Evolutionary conservation across 2,797 vertebrate species (phyloP), one percentile per base, ranked within the genome.

Genomic region (Sebastes kiyomatsui): DNA sequence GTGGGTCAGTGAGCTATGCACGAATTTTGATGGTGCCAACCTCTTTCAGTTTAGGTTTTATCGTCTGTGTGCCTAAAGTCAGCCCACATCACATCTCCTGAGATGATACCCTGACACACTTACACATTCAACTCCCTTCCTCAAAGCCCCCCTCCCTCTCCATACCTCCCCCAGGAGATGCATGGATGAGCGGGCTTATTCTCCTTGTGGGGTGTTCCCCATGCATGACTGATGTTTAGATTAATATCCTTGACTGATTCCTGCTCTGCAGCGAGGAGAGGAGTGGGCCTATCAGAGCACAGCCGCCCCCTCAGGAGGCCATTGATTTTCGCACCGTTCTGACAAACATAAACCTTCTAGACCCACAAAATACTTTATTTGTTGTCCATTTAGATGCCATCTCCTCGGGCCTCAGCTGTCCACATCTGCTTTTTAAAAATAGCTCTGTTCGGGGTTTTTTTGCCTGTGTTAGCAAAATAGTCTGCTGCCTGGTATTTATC

Each of bases 181-280:
- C 90, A 93, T 86, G 92, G 94, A 92, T 94, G 94, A 93, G 90
- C 90, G 90, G 62, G 83, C 88, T 88, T 79, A 92, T 92, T 95
- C 93, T 95, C 92, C 94, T 94, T n/a, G 52, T 93, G 93, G 94
- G 93, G 92, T 93, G 91, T 90, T 94, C 90, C 87, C 84, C 93
- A 94, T 93, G 93, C 95, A 95, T 95, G 93, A 94, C 93, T 94
- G 94, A 95, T 94, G 90, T 90, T 93, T 88, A 90, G 90, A 92
- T 94, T 94, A 94, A 92, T 93, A 93, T 92, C 90, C 94, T 93
- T 93, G 91, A 95, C 90, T 91, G 91, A 93, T 87, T 95, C 91
- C 67, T 90, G 60, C 83, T 92, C 88, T 42, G 84, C 66, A 10
- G 87, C 90, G 75, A 86, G 71, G 72, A 88, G 75, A 85, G 67